Base-by-base conservation (phyloP, 2,888 invertebrate species). In the Tenthredo mesomela region DNA sequence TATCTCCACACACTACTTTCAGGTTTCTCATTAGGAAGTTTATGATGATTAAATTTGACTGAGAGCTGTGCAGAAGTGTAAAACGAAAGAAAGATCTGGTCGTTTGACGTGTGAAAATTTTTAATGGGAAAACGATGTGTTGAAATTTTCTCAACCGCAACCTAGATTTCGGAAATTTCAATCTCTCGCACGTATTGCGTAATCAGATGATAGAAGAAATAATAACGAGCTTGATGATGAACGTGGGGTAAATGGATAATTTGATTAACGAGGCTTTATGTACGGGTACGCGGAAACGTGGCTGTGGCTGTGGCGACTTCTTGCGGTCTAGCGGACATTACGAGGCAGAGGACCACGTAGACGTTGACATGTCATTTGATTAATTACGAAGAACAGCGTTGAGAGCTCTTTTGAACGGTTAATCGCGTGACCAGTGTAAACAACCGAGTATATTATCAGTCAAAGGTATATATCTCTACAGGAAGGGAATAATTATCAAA, bases 331-430 rank as follows among this genome's bases (percentile, higher is more conserved):
- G 1, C 50, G 77, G 77, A 50, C 50, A 77, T 77, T 33, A 33
- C 50, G 73, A n/a, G 73, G 73, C 43, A 43, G 73, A 40, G 43
- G 73, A 73, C 25, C 73, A 12, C 43, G 12, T 73, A 54, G 77
- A 77, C 61, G 80, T 61, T 80, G 58, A 80, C 80, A 29, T 37
- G 58, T 58, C 40, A 40, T 80, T 80, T 80, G 80, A 80, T 80
- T 80, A 80, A 80, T 80, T 61, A 50, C 58, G 40, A 61, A 58
- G 25, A 21, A 61, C 58, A 37, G 58, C 18, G 67, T 58, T 58
- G 80, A 80, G 80, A 40, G 80, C 40, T 58, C 80, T 80, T 80
- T 80, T 80, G 61, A 80, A 61, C 80, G 80, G 58, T 25, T 61
- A 80, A 61, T 80, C 80, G 80, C 80, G 80, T 80, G 80, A 80